phyloP scores from a whole-genome alignment of 2,888 invertebrate species.

The Apoda limacodes region DNA sequence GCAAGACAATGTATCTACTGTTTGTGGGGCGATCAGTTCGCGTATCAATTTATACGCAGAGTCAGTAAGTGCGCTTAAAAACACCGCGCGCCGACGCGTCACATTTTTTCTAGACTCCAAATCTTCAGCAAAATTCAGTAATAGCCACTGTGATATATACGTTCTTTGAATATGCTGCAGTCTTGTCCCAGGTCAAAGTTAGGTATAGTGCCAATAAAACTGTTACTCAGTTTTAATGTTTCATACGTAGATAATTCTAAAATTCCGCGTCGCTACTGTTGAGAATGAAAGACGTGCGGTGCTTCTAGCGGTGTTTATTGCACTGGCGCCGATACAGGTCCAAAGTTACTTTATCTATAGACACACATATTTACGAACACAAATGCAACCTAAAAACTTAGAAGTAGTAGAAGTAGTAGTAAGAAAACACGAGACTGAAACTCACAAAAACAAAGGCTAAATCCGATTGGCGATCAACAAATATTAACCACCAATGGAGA shows the following conservation, averaged over 20 bases:
- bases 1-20: background rate
- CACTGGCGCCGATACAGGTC: too few species aligned
- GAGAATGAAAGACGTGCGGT: background rate
- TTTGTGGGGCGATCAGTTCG: background rate
- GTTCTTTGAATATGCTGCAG: background rate
- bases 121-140: too few species aligned
- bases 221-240: background rate
- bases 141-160: too few species aligned
- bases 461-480: too few species aligned
- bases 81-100: background rate
- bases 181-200: background rate
- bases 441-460: too few species aligned
- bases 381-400: too few species aligned
- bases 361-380: too few species aligned
- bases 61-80: background rate
- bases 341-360: too few species aligned
- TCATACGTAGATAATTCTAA: background rate
- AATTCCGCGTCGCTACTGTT: background rate
- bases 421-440: too few species aligned
- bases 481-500: too few species aligned
- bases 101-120: too few species aligned
- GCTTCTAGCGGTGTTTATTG: background rate
- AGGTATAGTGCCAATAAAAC: background rate
- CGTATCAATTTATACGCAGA: background rate
- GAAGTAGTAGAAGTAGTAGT: too few species aligned